Evolutionary conservation across 1,140 invertebrate genomes (phyloP).

Genomic region (Aplysia californica): DNA sequence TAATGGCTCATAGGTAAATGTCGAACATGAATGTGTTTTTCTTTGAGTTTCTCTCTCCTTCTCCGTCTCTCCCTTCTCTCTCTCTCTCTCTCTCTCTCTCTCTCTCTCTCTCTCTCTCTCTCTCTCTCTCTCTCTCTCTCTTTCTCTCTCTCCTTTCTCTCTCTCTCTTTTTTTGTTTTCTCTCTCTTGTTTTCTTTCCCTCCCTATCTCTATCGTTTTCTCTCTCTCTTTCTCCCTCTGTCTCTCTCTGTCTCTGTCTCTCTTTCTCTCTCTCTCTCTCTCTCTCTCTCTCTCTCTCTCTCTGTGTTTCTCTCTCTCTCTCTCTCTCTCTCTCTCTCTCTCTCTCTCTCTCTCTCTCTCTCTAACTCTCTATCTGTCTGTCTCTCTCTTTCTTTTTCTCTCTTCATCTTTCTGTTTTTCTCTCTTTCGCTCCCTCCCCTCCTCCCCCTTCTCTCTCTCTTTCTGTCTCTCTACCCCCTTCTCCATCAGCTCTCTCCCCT

Average conservation of each 20-base stretch:
- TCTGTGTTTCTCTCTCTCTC: not conserved
- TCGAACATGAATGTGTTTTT: not conserved
- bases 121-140: not conserved
- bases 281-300: too few relatives aligned
- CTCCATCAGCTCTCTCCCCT: not conserved
- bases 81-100: too few relatives aligned
- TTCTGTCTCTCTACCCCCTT: not conserved
- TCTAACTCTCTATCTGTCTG: too few relatives aligned
- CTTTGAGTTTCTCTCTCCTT: not conserved
- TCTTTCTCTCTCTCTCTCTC: not conserved
- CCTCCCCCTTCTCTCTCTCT: not conserved
- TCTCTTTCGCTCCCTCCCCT: not conserved
- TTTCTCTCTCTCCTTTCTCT: not conserved
- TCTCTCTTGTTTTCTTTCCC: too few relatives aligned
- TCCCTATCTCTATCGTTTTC: too few relatives aligned
- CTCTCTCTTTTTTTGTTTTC: too few relatives aligned
- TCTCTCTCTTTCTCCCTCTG: too few relatives aligned
- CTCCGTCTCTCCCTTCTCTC: not conserved
- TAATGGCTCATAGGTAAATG: not conserved
- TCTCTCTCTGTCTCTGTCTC: too few relatives aligned
- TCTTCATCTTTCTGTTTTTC: not conserved
- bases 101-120: not conserved
- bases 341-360: too few relatives aligned
- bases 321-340: too few relatives aligned
- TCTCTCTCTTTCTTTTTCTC: constrained; percentile 1